A percentile compares a stretch with the other conserved stretches of the same genome.
These are phyloP conservation scores for Pygoscelis antarcticus DNA, from an alignment of 2,113 vertebrate species.

Conservation along the genomic window DNA sequence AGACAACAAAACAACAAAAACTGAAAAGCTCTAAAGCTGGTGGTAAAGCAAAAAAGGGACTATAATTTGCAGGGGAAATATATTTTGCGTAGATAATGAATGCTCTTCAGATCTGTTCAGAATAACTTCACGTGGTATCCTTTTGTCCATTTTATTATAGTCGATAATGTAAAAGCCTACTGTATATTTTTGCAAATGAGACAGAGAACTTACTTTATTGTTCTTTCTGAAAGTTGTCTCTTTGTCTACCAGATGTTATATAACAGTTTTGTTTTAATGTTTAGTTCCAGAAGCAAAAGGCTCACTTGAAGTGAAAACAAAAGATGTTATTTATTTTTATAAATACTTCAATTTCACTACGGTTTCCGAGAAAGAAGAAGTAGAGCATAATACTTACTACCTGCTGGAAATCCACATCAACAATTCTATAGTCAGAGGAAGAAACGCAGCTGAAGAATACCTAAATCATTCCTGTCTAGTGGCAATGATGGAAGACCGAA, in stretches of 20 bases:
- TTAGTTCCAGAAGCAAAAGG: slow-evolving; percentile 38
- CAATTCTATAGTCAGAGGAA: not conserved
- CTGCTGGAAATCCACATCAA: slow-evolving; percentile 28
- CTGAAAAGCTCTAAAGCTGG: not conserved
- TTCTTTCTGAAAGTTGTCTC: not conserved
- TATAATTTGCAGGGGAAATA: not conserved
- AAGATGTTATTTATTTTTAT: slow-evolving; percentile 34
- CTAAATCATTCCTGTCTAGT: slow-evolving; percentile 44
- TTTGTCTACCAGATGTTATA: not conserved
- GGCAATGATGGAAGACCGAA: slow-evolving; percentile 22
- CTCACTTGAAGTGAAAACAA: slow-evolving; percentile 20
- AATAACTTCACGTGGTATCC: not conserved
- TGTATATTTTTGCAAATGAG: not conserved
- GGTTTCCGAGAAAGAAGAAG: not conserved
- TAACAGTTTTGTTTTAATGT: slow-evolving; percentile 15
- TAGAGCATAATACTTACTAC: slow-evolving; percentile 19
- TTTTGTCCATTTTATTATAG: not conserved
- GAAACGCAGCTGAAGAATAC: not conserved
- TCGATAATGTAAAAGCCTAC: not conserved
- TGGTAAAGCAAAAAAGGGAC: not conserved
- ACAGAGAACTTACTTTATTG: not conserved
- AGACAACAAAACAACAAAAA: not conserved
- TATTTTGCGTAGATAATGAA: not conserved
- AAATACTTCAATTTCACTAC: slow-evolving; percentile 57
- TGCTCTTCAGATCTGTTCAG: not conserved